These are phyloP conservation scores for Monoplex corrugatus DNA, from an alignment of 2,888 invertebrate genomes.

Conservation along the genomic window DNA sequence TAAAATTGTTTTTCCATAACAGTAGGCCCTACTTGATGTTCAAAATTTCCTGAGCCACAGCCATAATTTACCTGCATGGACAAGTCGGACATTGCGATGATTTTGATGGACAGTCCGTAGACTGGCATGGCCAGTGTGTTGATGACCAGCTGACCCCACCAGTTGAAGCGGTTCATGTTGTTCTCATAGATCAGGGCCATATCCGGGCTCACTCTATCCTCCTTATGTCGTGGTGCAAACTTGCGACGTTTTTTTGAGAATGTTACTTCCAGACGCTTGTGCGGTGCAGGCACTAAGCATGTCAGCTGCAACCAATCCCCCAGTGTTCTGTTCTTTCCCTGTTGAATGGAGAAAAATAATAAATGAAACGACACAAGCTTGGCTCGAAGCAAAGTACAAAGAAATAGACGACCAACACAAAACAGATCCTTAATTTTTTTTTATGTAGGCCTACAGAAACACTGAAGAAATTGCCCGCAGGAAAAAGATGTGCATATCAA, in stretches of 20 bases:
- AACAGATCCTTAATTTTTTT: too few species aligned
- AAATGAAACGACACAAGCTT: too few species aligned
- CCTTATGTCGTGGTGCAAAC: constrained; percentile 40
- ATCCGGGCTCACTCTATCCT: constrained; percentile 48
- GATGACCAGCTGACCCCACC: constrained; percentile 49
- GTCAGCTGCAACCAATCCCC: neutral
- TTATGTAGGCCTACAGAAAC: too few species aligned
- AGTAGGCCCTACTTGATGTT: too few species aligned
- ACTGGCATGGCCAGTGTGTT: constrained; percentile 45
- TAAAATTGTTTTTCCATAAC: too few species aligned
- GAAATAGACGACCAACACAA: too few species aligned
- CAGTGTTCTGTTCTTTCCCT: neutral
- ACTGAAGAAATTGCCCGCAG: too few species aligned
- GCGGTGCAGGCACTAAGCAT: neutral
- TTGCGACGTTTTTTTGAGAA: constrained; percentile 38
- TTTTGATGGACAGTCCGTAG: constrained; percentile 8
- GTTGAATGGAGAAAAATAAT: neutral
- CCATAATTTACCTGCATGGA: neutral
- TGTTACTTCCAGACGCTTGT: constrained; percentile 19
- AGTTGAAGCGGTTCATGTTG: constrained; percentile 46
- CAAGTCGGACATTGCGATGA: neutral
- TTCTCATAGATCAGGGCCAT: constrained; percentile 50
- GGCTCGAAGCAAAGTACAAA: too few species aligned
- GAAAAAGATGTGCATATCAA: too few species aligned
- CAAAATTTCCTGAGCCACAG: too few species aligned